Base-by-base conservation (phyloP, 2,113 vertebrate species). In the Cryptoleucopteryx plumbea region DNA sequence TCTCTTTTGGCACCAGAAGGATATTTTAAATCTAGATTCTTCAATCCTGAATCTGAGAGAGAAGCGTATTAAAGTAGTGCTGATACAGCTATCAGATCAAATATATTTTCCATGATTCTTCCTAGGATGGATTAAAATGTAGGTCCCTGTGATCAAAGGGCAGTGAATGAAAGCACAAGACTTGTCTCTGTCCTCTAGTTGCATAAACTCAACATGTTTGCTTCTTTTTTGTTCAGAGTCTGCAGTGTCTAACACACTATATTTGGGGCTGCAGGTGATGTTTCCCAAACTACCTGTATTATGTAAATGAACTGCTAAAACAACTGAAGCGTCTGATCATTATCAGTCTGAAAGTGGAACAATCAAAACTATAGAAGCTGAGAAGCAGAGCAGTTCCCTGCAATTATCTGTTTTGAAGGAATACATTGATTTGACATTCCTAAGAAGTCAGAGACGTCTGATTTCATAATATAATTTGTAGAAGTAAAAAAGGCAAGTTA, bases 391-490 rank as follows among this genome's bases (percentile, higher is more conserved):
- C 90, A 97, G 94, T 85, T 92, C 97, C 36, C 94, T 97, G 97
- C 97, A 98, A 98, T 98, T 98, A 98, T 96, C 97, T 98, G 94
- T 98, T 98, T 98, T 98, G 97, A 98, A 97, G 97, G 96, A 98
- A 97, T 96, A 96, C 96, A 85, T 96, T 97, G 97, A 97, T 98
- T 98, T 98, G 98, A 98, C 97, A 97, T 98, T 97, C 98, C 95
- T 98, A 98, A 98, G 98, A 98, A 98, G 98, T 98, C 97, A 97
- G 96, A 98, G 96, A 97, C 75, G 43, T 98, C 97, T 98, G 98
- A 98, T 98, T 98, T 98, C 96, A 97, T 98, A 98, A 98, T 97
- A 98, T 97, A 98, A 98, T 98, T 98, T 98, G 96, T 96, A 97
- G 98, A 98, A 98, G 96, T 98, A 97, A 98, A 98, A 98, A 98